Evolutionary conservation across 2,888 invertebrate species (phyloP).

Genomic region (Dicroscelio sp.): DNA sequence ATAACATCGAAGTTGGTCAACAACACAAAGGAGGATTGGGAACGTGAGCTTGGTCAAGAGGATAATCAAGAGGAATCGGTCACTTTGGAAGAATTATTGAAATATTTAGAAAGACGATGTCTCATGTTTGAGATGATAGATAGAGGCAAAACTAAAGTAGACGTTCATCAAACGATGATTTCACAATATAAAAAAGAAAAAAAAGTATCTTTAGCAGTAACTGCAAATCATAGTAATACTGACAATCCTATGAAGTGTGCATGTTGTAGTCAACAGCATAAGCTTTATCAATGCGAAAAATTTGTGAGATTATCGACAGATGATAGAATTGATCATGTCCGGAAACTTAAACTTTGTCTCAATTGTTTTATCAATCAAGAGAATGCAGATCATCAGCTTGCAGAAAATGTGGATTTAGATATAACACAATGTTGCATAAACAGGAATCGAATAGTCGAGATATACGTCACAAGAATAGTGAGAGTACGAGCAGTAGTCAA

Average conservation of each 20-base stretch:
- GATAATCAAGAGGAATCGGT: not conserved
- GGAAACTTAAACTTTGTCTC: too few species aligned
- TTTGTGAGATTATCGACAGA: not conserved
- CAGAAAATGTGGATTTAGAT: not conserved
- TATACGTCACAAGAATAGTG: too few species aligned
- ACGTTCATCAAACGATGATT: not conserved
- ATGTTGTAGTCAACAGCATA: not conserved
- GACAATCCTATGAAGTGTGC: not conserved
- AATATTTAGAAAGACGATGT: not conserved
- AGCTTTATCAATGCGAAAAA: not conserved
- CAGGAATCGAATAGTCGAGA: too few species aligned
- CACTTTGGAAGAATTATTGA: not conserved
- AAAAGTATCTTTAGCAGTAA: not conserved
- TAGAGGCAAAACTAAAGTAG: not conserved
- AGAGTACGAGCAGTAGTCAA: too few species aligned
- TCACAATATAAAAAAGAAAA: not conserved
- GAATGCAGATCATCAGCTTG: not conserved
- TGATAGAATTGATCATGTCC: not conserved
- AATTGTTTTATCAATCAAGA: not conserved
- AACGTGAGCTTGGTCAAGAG: not conserved
- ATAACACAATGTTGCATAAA: too few species aligned
- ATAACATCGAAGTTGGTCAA: not conserved
- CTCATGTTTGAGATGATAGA: not conserved
- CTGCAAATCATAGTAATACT: not conserved
- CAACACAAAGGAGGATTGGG: not conserved